Evolutionary conservation across 1,140 invertebrate genomes (phyloP).

Genomic region (Zaprionus inermis): DNA sequence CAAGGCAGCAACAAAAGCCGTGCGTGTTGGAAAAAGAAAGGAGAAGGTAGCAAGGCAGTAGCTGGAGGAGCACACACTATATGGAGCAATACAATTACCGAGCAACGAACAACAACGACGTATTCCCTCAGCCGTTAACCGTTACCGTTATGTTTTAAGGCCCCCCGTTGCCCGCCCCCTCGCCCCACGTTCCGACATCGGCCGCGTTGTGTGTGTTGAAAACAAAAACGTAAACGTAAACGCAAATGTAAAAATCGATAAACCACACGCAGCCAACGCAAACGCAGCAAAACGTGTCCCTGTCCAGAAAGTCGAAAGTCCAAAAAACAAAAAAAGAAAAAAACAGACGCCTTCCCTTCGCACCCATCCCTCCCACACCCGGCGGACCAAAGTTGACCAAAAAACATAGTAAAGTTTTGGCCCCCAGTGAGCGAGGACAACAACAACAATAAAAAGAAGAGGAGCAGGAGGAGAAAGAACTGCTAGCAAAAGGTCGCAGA

Average conservation of each 20-base stretch:
- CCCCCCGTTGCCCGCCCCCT: background rate
- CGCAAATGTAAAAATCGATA: slow-evolving; percentile 82
- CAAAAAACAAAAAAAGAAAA: slow-evolving; percentile 22
- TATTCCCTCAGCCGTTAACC: slow-evolving; percentile 11
- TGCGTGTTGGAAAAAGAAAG: background rate
- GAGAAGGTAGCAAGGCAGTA: slow-evolving; percentile 1
- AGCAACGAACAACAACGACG: slow-evolving; percentile 8
- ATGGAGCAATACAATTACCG: slow-evolving; percentile 50
- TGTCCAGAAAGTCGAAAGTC: slow-evolving; percentile 45
- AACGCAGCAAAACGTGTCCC: slow-evolving; percentile 77
- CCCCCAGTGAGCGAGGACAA: too few relatives aligned
- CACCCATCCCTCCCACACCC: background rate
- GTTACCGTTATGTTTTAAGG: slow-evolving; percentile 71
- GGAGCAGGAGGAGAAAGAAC: background rate
- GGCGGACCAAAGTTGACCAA: slow-evolving; percentile 59
- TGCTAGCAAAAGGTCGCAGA: slow-evolving; percentile 19
- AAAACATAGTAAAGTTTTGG: slow-evolving; percentile 56
- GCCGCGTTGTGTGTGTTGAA: slow-evolving; percentile 60
- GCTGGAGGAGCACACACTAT: slow-evolving; percentile 19
- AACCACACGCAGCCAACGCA: slow-evolving; percentile 78
- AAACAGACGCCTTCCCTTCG: too few relatives aligned
- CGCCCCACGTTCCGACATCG: too few relatives aligned
- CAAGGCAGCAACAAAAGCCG: slow-evolving; percentile 5
- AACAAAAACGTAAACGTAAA: slow-evolving; percentile 78
- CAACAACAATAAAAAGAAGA: too few relatives aligned